Percentiles rank a stretch among this genome's conserved stretches.
Evolutionary conservation across 2,797 vertebrate species (phyloP).

Genomic region (Melopsittacus undulatus): DNA sequence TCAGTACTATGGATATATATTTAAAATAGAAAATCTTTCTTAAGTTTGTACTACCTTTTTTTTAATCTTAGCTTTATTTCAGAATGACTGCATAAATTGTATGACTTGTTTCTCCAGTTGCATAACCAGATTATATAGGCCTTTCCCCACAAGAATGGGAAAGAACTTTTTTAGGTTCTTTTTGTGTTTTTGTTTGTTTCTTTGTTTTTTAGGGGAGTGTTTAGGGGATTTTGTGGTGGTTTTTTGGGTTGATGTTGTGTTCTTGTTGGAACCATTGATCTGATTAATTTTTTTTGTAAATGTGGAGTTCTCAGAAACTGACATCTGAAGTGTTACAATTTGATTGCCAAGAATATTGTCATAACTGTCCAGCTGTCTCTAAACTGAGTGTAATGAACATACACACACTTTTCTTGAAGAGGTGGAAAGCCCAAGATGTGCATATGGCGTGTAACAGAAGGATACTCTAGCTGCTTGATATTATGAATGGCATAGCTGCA

Average conservation of each 20-base stretch:
- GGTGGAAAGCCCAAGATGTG: not conserved
- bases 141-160: not conserved
- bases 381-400: not conserved
- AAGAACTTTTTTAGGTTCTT: not conserved
- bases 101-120: not conserved
- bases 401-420: not conserved
- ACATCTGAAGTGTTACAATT: not conserved
- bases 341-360: not conserved
- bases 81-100: not conserved
- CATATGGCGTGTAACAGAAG: not conserved
- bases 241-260: not conserved
- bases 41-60: not conserved
- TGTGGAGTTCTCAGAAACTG: not conserved
- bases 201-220: not conserved
- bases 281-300: not conserved
- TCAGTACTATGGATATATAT: not conserved
- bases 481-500: not conserved
- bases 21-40: not conserved
- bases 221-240: not conserved
- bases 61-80: not conserved
- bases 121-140: not conserved
- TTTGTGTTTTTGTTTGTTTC: not conserved
- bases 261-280: not conserved
- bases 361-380: not conserved
- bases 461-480: not conserved